These are phyloP conservation scores for Cariama cristata DNA, from an alignment of 2,113 vertebrate species.

Conservation along the genomic window DNA sequence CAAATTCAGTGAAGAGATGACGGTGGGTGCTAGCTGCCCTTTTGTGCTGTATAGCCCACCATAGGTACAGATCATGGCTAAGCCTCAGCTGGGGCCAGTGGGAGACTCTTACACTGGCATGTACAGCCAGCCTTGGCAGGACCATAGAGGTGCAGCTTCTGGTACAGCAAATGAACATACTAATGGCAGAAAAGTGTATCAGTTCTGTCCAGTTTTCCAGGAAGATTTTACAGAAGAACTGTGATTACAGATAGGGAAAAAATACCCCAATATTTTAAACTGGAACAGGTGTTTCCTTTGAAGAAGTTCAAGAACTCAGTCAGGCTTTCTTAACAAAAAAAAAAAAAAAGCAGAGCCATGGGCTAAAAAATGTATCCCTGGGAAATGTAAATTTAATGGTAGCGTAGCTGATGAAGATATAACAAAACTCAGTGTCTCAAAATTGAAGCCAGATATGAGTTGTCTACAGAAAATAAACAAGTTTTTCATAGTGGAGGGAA, in stretches of 20 bases:
- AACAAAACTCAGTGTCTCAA: background rate
- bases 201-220: background rate
- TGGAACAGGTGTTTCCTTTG: background rate
- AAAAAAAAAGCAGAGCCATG: background rate
- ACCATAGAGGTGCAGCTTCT: background rate
- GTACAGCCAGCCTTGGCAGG: background rate
- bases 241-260: background rate
- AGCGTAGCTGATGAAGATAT: background rate
- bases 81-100: background rate
- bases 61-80: background rate
- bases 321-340: background rate
- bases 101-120: background rate
- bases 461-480: background rate
- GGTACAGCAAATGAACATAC: background rate
- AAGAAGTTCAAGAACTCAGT: background rate
- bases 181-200: background rate
- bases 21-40: background rate
- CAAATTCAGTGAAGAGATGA: background rate
- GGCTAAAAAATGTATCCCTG: background rate
- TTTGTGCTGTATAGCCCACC: background rate
- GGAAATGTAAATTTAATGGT: background rate
- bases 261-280: background rate
- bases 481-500: background rate
- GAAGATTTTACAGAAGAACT: background rate
- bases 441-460: background rate